A percentile compares a stretch with the other conserved stretches of the same genome.
phyloP scores from a whole-genome alignment of 2,113 vertebrate species.

The Sander vitreus region DNA sequence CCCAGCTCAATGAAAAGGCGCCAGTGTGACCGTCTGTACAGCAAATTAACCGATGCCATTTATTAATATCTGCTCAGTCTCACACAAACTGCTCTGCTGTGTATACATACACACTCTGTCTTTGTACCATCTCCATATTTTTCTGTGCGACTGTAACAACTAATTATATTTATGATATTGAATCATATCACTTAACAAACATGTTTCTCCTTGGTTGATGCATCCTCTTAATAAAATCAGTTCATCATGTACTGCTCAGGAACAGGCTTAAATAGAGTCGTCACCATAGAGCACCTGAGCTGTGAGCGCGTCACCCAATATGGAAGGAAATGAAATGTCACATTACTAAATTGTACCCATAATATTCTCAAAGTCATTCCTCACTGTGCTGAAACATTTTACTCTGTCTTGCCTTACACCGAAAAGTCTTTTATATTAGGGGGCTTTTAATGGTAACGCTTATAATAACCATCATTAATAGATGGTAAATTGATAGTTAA shows the following conservation, averaged over 20 bases:
- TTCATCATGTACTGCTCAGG: neutral
- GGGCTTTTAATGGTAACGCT: no score
- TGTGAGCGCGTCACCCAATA: neutral
- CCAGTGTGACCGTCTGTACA: constrained; percentile 10
- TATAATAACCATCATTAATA: no score
- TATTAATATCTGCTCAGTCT: constrained; percentile 15
- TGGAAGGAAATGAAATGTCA: neutral
- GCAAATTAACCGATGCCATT: constrained; percentile 20
- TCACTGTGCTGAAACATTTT: neutral
- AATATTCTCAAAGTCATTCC: neutral
- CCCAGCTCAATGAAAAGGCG: constrained; percentile 10
- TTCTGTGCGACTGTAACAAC: neutral
- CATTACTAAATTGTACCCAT: neutral
- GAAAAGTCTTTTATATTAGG: neutral
- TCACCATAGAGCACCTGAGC: constrained; percentile 22
- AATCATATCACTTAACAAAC: neutral
- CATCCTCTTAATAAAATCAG: constrained; percentile 20
- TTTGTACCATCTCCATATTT: neutral
- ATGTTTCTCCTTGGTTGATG: constrained; percentile 11
- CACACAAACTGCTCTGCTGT: neutral
- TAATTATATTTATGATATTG: constrained; percentile 20
- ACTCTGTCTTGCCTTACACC: neutral
- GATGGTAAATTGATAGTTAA: no score
- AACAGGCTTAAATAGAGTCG: constrained; percentile 3
- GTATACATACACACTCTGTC: neutral